These are phyloP conservation scores for Grammomys dolichurus DNA, from an alignment of 2,113 vertebrate genomes.

Conservation along the genomic window DNA sequence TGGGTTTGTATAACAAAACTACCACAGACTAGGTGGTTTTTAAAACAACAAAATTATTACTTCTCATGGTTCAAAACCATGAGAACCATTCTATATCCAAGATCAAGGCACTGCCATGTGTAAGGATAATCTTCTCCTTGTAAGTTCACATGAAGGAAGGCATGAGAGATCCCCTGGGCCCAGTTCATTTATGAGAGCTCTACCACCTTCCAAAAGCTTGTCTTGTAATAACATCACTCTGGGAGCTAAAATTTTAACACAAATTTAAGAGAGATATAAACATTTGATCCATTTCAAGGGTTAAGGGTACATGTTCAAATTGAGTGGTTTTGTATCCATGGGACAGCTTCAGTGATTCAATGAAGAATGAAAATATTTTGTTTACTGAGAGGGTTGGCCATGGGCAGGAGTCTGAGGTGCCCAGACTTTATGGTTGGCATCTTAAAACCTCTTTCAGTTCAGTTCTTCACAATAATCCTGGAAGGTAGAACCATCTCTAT, in stretches of 20 bases:
- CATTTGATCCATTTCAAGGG: background rate
- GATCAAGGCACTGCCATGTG: background rate
- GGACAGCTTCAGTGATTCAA: background rate
- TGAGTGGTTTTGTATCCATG: conserved; percentile 6
- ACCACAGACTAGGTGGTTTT: background rate
- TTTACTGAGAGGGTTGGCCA: background rate
- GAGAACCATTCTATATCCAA: background rate
- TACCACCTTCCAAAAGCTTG: background rate
- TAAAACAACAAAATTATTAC: background rate
- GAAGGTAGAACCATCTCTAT: background rate
- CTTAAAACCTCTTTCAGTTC: background rate
- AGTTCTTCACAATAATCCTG: background rate
- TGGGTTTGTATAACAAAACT: background rate
- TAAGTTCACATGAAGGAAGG: background rate
- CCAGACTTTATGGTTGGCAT: background rate
- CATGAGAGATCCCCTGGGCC: background rate
- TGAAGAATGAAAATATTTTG: background rate
- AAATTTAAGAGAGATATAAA: background rate
- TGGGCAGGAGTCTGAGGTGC: background rate
- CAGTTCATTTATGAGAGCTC: background rate
- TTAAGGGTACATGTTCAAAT: background rate
- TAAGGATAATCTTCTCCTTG: background rate
- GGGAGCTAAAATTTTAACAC: background rate
- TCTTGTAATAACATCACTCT: background rate
- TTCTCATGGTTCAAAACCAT: background rate